These are phyloP conservation scores for Myrmecobius fasciatus DNA, from an alignment of 2,113 vertebrate species.

Conservation along the genomic window DNA sequence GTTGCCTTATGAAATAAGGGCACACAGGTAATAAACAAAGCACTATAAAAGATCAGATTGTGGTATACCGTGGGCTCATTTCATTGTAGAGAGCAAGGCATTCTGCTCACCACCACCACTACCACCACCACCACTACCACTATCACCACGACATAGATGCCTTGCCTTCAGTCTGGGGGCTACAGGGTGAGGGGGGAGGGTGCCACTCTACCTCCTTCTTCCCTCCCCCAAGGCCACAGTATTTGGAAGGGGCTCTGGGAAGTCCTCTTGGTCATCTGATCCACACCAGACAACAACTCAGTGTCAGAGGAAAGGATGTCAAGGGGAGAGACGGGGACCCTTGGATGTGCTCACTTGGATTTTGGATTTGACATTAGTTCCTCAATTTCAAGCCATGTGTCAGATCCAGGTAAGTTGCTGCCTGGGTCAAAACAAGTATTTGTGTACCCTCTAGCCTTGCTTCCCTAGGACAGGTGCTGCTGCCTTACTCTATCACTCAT, in stretches of 20 bases:
- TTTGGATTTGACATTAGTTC: conserved; percentile 51
- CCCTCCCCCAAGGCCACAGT: not conserved
- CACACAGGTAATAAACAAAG: conserved; percentile 78
- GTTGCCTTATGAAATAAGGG: conserved; percentile 82
- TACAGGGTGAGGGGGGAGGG: not conserved
- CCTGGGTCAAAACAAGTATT: not conserved
- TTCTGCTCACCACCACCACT: not conserved
- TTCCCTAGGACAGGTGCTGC: not conserved
- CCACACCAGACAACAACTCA: conserved; percentile 2
- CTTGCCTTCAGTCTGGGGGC: not conserved
- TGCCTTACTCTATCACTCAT: not conserved
- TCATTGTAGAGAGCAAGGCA: conserved; percentile 31
- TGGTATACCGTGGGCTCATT: conserved; percentile 71
- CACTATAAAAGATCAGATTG: conserved; percentile 78
- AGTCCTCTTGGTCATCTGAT: conserved; percentile 6
- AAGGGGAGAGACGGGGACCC: conserved; percentile 41
- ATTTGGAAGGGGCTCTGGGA: conserved; percentile 21
- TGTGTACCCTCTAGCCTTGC: not conserved
- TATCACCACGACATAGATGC: not conserved
- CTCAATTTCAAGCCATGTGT: not conserved
- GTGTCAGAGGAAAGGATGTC: conserved; percentile 46
- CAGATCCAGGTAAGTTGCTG: conserved; percentile 51
- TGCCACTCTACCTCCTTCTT: not conserved
- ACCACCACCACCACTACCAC: not conserved
- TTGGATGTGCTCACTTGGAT: conserved; percentile 34